Evolutionary conservation across 1,140 invertebrate genomes (phyloP).

Genomic region (Branchinecta lindahli): DNA sequence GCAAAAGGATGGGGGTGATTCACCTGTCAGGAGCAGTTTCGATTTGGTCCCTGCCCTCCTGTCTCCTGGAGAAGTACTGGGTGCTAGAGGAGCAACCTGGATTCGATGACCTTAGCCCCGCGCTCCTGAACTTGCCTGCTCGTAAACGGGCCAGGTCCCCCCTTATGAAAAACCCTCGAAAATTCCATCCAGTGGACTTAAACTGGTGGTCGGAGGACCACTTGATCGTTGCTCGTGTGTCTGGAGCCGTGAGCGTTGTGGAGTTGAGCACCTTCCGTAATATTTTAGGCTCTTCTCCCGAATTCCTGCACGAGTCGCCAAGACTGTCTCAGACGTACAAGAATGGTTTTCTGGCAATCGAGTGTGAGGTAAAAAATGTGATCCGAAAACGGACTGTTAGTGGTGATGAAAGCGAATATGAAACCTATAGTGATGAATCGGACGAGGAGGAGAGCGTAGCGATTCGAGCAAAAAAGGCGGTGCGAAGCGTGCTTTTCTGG

Average conservation of each 20-base stretch:
- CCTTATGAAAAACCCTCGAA: slow-evolving; percentile 23
- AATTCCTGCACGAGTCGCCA: slow-evolving; percentile 56
- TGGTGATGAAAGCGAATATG: slow-evolving; percentile 16
- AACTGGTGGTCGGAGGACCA: slow-evolving; percentile 64
- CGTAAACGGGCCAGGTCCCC: slow-evolving; percentile 22
- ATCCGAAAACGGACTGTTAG: neutral
- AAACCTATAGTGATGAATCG: slow-evolving; percentile 27
- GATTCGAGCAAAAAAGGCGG: slow-evolving; percentile 30
- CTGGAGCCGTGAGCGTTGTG: slow-evolving; percentile 55
- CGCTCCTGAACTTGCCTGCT: slow-evolving; percentile 27
- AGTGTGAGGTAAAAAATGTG: slow-evolving; percentile 43
- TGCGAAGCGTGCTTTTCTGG: slow-evolving; percentile 43
- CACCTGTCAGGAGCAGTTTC: slow-evolving; percentile 54
- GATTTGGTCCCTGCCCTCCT: slow-evolving; percentile 50
- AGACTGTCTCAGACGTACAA: slow-evolving; percentile 40
- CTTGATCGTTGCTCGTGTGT: slow-evolving; percentile 51
- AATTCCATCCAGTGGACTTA: slow-evolving; percentile 44
- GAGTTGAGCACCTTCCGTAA: slow-evolving; percentile 45
- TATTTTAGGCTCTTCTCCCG: slow-evolving; percentile 48
- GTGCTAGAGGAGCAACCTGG: slow-evolving; percentile 44
- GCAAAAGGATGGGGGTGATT: slow-evolving; percentile 41
- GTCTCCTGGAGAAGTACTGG: slow-evolving; percentile 39
- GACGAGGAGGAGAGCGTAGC: slow-evolving; percentile 36
- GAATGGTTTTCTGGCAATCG: slow-evolving; percentile 50
- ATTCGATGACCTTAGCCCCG: slow-evolving; percentile 35